Evolutionary conservation across 2,113 vertebrate genomes (phyloP).

Genomic region (Nyctibius bracteatus): DNA sequence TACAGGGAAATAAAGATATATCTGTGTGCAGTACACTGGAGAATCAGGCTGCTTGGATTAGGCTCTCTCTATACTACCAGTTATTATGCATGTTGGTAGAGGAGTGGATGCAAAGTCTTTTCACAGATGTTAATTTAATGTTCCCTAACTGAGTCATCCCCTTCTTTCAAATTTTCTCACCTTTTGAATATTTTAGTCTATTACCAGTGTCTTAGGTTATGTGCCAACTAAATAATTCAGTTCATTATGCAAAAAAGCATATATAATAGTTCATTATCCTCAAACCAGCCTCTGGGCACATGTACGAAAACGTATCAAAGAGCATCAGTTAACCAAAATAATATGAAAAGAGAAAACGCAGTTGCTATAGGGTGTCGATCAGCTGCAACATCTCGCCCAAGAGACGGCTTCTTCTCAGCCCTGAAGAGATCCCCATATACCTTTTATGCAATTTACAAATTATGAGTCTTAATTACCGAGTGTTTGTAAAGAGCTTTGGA

Average conservation of each 20-base stretch:
- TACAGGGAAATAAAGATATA: no score
- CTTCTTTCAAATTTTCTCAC: background rate
- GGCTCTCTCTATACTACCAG: background rate
- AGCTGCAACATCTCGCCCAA: background rate
- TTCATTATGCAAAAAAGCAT: background rate
- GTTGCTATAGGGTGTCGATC: background rate
- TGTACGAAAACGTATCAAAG: background rate
- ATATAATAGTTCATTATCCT: background rate
- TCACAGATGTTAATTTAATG: background rate
- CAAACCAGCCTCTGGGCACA: background rate
- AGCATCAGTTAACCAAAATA: background rate
- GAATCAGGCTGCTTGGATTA: background rate
- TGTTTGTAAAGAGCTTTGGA: background rate
- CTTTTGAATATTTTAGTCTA: background rate
- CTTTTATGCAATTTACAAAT: background rate
- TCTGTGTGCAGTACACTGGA: background rate
- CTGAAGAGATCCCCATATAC: background rate
- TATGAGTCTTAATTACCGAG: background rate
- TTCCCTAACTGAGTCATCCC: background rate
- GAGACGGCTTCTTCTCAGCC: background rate
- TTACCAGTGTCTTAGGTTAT: background rate
- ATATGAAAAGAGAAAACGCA: background rate
- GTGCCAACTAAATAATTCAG: conserved; percentile 5
- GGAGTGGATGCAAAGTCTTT: background rate
- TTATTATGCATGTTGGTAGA: background rate